Evolutionary conservation across 2,797 vertebrate genomes (phyloP).

Genomic region (Tadarida brasiliensis): DNA sequence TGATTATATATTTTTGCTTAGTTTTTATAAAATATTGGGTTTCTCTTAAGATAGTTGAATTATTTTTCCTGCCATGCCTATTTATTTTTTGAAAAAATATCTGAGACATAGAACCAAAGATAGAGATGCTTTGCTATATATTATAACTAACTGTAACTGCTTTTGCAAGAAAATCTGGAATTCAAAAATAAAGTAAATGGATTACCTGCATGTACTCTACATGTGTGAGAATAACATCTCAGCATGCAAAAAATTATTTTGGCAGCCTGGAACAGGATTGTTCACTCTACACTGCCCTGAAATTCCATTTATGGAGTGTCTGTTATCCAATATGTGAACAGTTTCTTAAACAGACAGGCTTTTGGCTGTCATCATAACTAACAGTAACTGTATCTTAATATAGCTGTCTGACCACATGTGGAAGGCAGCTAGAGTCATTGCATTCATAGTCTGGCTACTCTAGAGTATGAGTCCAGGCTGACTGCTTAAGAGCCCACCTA

Average conservation of each 20-base stretch:
- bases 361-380: constrained; percentile 58
- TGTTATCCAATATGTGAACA: constrained; percentile 38
- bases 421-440: constrained; percentile 59
- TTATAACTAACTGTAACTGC: constrained; percentile 36
- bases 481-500: constrained; percentile 48
- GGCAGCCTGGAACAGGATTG: constrained; percentile 58
- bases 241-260: constrained; percentile 61
- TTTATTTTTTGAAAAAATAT: constrained; percentile 76
- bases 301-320: constrained; percentile 65
- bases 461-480: background rate
- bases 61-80: constrained; percentile 36
- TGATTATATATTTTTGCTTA: constrained; percentile 75
- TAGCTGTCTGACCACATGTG: constrained; percentile 35
- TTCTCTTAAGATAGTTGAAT: constrained; percentile 19
- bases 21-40: constrained; percentile 32
- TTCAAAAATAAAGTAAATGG: constrained; percentile 60
- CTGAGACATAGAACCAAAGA: constrained; percentile 8
- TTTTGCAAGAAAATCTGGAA: constrained; percentile 35
- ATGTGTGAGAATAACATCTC: background rate
- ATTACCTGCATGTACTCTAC: constrained; percentile 50
- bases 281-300: constrained; percentile 58
- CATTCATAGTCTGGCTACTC: constrained; percentile 5
- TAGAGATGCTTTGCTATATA: constrained; percentile 54
- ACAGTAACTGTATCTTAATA: constrained; percentile 56
- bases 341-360: constrained; percentile 58